These are phyloP conservation scores for Phataginus tricuspis DNA, from an alignment of 2,797 vertebrate species.

Conservation along the genomic window DNA sequence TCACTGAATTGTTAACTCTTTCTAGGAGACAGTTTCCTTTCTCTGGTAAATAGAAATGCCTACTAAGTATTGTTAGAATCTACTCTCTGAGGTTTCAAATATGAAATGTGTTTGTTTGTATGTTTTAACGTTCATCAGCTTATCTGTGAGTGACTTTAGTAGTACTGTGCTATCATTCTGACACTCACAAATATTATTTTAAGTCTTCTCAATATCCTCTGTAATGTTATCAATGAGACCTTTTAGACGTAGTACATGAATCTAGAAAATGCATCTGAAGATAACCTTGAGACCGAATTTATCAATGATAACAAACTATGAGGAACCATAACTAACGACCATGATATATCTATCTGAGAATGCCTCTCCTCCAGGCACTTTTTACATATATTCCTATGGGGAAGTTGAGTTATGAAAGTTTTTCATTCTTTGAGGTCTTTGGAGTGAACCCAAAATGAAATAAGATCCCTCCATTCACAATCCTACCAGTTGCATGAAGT, in stretches of 20 bases:
- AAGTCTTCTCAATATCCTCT: neutral
- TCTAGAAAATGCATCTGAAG: neutral
- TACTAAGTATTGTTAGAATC: neutral
- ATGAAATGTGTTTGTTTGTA: neutral
- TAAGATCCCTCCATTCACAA: neutral
- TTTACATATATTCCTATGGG: neutral
- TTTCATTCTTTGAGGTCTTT: neutral
- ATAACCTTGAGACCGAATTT: neutral
- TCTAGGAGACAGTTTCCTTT: neutral
- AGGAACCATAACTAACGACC: neutral
- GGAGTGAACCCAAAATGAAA: neutral
- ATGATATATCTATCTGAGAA: neutral
- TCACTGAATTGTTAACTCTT: neutral
- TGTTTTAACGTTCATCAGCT: neutral
- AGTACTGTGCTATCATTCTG: neutral
- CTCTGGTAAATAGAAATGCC: neutral
- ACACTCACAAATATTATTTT: neutral
- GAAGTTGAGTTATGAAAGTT: neutral
- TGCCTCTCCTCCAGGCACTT: fast-evolving
- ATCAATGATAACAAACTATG: neutral
- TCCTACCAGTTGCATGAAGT: neutral
- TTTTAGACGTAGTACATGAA: neutral
- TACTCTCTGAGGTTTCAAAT: neutral
- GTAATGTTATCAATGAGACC: neutral
- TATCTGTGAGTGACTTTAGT: neutral